phyloP scores from a whole-genome alignment of 2,888 invertebrate species.

The Harmothoe impar region DNA sequence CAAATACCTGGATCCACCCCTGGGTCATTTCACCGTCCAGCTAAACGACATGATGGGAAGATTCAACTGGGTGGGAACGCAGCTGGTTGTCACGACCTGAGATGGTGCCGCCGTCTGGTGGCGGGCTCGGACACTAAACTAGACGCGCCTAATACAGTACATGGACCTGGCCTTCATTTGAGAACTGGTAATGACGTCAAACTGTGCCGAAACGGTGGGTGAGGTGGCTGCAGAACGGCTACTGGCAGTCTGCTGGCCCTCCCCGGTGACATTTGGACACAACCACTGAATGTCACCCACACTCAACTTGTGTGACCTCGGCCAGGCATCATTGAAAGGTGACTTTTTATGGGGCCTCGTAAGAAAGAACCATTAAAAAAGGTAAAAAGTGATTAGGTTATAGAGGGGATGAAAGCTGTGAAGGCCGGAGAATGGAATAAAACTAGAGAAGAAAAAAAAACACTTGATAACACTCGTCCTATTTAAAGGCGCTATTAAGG shows the following conservation, averaged over 20 bases:
- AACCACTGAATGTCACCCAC: conserved; percentile 52
- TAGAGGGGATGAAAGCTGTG: background rate
- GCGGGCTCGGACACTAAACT: background rate
- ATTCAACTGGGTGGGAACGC: too few relatives aligned
- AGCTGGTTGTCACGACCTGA: background rate
- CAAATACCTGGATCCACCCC: too few relatives aligned
- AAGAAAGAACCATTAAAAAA: too few relatives aligned
- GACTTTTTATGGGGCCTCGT: conserved; percentile 2
- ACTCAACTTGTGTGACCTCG: background rate
- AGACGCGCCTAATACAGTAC: background rate
- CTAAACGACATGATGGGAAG: too few relatives aligned
- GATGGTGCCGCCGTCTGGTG: background rate
- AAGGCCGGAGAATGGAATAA: background rate
- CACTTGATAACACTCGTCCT: background rate
- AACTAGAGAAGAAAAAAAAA: background rate
- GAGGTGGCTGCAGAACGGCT: conserved; percentile 25
- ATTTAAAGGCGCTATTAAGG: background rate
- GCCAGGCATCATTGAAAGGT: conserved; percentile 3
- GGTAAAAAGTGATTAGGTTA: background rate
- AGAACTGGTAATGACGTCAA: conserved; percentile 43
- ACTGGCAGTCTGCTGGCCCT: background rate
- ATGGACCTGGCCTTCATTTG: conserved; percentile 28
- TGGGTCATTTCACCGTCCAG: too few relatives aligned
- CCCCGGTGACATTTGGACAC: conserved; percentile 40
- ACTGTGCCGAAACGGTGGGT: background rate